Evolutionary conservation across 2,797 vertebrate species (phyloP).

Genomic region (Diplodus sargus): DNA sequence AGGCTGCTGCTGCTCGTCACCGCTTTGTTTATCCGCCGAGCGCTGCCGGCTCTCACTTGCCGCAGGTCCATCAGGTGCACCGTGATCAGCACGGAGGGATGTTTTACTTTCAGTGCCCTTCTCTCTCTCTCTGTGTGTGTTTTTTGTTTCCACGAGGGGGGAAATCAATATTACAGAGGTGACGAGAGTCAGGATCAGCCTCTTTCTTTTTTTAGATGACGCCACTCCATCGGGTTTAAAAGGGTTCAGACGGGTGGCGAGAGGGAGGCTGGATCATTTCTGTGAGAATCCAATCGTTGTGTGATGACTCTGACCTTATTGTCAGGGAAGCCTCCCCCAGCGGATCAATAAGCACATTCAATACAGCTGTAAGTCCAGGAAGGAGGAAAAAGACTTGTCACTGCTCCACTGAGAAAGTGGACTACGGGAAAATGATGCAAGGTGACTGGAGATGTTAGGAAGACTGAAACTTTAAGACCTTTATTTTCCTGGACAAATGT

Average conservation of each 20-base stretch:
- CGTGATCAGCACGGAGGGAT: no score
- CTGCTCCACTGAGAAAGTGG: constrained; percentile 5
- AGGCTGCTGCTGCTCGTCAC: constrained; percentile 26
- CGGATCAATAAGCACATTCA: constrained; percentile 30
- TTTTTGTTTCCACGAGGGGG: no score
- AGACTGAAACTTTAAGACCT: neutral
- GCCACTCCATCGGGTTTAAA: constrained; percentile 32
- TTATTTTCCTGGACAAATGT: neutral
- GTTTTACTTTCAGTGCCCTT: neutral
- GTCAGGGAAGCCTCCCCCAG: constrained; percentile 10
- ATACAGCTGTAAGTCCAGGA: constrained; percentile 1
- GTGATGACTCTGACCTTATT: constrained; percentile 24
- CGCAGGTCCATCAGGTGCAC: neutral
- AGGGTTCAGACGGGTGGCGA: constrained; percentile 43
- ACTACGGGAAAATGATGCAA: neutral
- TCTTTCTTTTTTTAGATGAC: constrained; percentile 27
- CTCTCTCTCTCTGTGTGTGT: no score
- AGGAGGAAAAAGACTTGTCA: constrained; percentile 13
- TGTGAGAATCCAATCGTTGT: constrained; percentile 22
- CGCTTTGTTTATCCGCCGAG: constrained; percentile 18
- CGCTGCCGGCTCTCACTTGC: neutral
- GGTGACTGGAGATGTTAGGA: neutral
- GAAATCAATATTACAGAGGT: no score
- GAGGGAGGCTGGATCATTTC: constrained; percentile 8
- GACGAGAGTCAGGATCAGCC: no score